These are phyloP conservation scores for Clarias platycephalus DNA, from an alignment of 2,797 vertebrate genomes.

Conservation along the genomic window DNA sequence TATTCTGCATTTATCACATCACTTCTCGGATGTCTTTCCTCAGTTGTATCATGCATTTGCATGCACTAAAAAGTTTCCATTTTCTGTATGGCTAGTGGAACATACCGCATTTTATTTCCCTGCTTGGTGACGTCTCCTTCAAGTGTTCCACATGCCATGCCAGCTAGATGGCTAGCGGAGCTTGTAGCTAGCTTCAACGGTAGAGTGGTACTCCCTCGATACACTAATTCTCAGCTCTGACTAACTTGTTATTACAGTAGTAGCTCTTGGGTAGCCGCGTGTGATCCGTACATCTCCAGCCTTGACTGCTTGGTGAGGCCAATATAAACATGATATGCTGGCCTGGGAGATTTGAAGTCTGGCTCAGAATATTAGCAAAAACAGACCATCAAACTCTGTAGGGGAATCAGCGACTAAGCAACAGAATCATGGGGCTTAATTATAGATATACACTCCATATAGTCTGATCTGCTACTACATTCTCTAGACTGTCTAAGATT, in stretches of 20 bases:
- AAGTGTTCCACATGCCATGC: background rate
- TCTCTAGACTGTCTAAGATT: background rate
- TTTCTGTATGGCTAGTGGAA: background rate
- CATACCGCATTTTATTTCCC: background rate
- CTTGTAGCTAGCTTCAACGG: background rate
- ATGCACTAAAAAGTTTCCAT: background rate
- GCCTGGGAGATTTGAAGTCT: background rate
- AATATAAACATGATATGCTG: conserved; percentile 1
- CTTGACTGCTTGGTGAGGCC: background rate
- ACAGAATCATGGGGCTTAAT: background rate
- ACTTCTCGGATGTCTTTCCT: background rate
- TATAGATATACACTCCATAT: background rate
- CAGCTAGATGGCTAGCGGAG: background rate
- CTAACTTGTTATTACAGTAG: too few relatives aligned
- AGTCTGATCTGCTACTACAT: background rate
- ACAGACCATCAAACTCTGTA: background rate
- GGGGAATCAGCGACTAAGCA: background rate
- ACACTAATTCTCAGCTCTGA: background rate
- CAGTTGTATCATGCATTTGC: background rate
- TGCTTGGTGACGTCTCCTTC: background rate
- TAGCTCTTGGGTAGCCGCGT: background rate
- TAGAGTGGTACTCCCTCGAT: background rate
- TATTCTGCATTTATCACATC: background rate
- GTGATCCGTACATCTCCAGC: background rate
- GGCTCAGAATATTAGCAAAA: background rate